A percentile compares a stretch with the other conserved stretches of the same genome.
phyloP scores from a whole-genome alignment of 2,797 vertebrate genomes.

The Harpagifer antarcticus region DNA sequence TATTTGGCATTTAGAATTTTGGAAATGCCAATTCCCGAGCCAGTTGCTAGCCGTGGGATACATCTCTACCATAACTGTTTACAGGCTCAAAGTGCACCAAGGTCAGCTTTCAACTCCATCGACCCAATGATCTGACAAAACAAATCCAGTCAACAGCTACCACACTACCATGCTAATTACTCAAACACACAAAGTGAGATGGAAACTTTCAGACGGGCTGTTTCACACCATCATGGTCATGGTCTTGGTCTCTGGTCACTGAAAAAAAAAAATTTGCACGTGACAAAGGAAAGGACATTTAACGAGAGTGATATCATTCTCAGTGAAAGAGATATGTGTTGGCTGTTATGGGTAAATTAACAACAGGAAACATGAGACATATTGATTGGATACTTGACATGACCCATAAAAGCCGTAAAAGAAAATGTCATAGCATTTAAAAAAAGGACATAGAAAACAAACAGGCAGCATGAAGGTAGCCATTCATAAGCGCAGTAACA shows the following conservation, averaged over 20 bases:
- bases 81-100: conserved; percentile 25
- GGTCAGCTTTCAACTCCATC: conserved; percentile 59
- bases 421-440: conserved; percentile 33
- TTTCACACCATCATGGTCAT: conserved; percentile 27
- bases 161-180: conserved; percentile 16
- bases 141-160: conserved; percentile 38
- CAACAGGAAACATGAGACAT: conserved; percentile 23
- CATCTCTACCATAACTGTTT: conserved; percentile 43
- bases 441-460: conserved; percentile 53
- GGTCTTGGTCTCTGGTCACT: conserved; percentile 11
- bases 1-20: conserved; percentile 25
- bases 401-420: conserved; percentile 11
- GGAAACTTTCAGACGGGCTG: conserved; percentile 33
- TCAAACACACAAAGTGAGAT: conserved; percentile 46
- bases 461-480: conserved; percentile 48
- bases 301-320: conserved; percentile 19
- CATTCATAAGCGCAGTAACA: conserved; percentile 62
- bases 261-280: conserved; percentile 2
- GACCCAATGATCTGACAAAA: conserved; percentile 50
- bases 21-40: conserved; percentile 45
- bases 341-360: conserved; percentile 10
- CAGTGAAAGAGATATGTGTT: conserved; percentile 16
- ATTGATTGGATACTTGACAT: conserved; percentile 43
- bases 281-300: conserved; percentile 29
- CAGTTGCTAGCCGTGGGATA: conserved; percentile 26